Evolutionary conservation across 2,113 vertebrate species (phyloP), one percentile per base, ranked within the genome.

Genomic region (Clarias gariepinus): DNA sequence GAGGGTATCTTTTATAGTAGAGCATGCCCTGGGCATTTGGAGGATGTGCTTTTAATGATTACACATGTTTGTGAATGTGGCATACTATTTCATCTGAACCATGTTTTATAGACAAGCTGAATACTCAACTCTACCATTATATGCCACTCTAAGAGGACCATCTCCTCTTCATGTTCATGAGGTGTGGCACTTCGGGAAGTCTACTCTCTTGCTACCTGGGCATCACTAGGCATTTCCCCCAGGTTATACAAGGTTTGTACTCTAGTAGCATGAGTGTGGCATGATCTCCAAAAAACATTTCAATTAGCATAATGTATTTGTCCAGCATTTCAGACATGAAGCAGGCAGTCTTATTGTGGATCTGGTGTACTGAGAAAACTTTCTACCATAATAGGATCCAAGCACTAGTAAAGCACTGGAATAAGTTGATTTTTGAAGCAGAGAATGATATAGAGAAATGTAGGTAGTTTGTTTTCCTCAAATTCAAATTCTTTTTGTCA

Each of bases 1-100:
- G 41, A n/a, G 73, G n/a, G 15, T 52, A 55, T 76, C 41, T 41
- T 52, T 52, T 53, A 47, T 15, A 76, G 73, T n/a, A 53, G 47
- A 76, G 73, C 21, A 53, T 57, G 74, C 28, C n/a, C 73, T 76
- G 5, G 41, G 73, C 73, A 76, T 53, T 74, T 53, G 73, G 73
- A 25, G 52, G 73, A 25, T 76, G 73, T 25, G 23, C 23, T 76
- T n/a, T 53, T 76, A 21, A 53, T 76, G 47, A n/a, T 47, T 76
- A 47, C 19, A 74, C 33, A 74, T 3, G 3, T 47, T 47, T 74
- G 36, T 9, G 30, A 3, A 23, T 47, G 71, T 9, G 36, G 71
- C 18, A 71, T 71, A 16, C 15, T 21, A 36, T 36, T 69, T 71
- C 68, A 71, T 36, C 16, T 71, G n/a, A 30, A 30, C 28, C 28